Percentiles rank a stretch among this genome's conserved stretches.
Evolutionary conservation across 2,113 vertebrate species (phyloP).

Genomic region (Lagopus leucura): DNA sequence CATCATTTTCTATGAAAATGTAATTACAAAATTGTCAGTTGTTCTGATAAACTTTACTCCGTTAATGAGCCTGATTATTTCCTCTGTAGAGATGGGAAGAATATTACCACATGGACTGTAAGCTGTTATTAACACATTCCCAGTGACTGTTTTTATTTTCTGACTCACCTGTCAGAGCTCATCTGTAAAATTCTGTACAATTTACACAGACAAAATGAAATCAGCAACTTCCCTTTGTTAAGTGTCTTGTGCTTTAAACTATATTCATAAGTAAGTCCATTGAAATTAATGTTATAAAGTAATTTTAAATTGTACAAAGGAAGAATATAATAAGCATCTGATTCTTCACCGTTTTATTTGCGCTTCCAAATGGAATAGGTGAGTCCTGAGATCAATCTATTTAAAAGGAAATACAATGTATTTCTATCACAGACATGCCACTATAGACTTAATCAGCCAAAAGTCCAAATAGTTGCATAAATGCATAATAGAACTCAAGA

Average conservation of each 20-base stretch:
- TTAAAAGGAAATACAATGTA: neutral
- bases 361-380: neutral
- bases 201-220: neutral
- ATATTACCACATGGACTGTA: neutral
- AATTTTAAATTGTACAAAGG: neutral
- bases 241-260: neutral
- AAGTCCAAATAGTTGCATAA: neutral
- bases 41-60: slow-evolving; percentile 20
- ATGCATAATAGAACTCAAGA: neutral
- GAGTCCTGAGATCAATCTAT: neutral
- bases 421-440: neutral
- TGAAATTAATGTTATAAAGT: neutral
- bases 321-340: neutral
- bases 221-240: neutral
- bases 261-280: neutral
- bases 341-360: neutral
- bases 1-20: slow-evolving; percentile 19
- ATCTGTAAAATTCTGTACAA: neutral
- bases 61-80: slow-evolving; percentile 49
- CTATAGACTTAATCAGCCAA: neutral
- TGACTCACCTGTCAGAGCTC: neutral
- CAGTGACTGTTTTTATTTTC: slow-evolving; percentile 40
- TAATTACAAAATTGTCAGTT: slow-evolving; percentile 4
- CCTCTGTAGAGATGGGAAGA: slow-evolving; percentile 6
- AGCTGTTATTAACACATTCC: slow-evolving; percentile 8